phyloP scores from a whole-genome alignment of 2,888 invertebrate genomes.

The Leucophora obtusa region DNA sequence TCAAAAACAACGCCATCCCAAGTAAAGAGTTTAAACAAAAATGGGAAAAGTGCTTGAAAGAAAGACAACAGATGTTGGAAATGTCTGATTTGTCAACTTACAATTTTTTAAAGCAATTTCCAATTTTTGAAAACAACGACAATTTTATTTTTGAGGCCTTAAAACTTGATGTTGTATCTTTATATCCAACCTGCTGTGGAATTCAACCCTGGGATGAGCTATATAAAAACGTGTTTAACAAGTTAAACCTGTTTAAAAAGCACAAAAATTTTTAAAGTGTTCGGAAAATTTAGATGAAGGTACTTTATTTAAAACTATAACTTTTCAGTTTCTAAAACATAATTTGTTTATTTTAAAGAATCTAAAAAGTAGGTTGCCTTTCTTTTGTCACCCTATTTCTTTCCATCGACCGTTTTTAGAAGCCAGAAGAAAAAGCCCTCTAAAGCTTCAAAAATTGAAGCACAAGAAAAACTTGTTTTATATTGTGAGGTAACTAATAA shows the following conservation, averaged over 20 bases:
- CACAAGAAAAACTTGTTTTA: conserved; percentile 38
- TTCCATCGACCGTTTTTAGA: conserved; percentile 23
- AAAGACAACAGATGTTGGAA: conserved; percentile 20
- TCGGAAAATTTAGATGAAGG: background rate
- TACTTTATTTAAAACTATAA: background rate
- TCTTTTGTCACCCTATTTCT: conserved; percentile 34
- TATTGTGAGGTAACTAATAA: conserved; percentile 33
- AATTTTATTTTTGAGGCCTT: conserved; percentile 23
- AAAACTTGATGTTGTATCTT: background rate
- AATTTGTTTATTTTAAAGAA: background rate
- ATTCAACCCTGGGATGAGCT: background rate
- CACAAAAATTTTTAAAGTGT: background rate
- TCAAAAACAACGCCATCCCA: background rate
- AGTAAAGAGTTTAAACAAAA: conserved; percentile 8
- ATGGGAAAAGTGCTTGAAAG: conserved; percentile 28
- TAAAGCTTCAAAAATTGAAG: conserved; percentile 31
- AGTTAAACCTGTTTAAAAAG: background rate
- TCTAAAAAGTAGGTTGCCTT: conserved; percentile 19
- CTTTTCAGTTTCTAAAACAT: background rate
- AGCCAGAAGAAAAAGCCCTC: conserved; percentile 3
- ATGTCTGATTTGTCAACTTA: background rate
- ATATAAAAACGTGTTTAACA: conserved; percentile 9
- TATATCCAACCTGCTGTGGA: conserved; percentile 2
- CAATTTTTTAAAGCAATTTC: conserved; percentile 22
- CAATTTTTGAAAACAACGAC: conserved; percentile 12